Percentiles rank a stretch among this genome's conserved stretches.
These are phyloP conservation scores for Hylaeus volcanicus DNA, from an alignment of 1,140 invertebrate genomes.

Conservation along the genomic window DNA sequence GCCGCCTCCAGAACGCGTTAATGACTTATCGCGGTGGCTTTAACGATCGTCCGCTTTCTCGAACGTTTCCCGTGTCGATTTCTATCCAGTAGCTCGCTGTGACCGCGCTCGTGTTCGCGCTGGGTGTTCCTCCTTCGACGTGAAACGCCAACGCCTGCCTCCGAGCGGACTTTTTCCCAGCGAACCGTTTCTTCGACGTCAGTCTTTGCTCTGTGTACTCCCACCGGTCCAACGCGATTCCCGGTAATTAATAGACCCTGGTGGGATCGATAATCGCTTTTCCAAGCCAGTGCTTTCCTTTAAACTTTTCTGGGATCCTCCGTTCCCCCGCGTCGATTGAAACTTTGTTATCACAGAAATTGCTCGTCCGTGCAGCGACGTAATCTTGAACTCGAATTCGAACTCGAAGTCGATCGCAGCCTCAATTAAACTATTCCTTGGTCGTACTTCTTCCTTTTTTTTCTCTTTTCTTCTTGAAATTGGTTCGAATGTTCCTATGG, in stretches of 20 bases:
- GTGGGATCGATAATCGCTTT: conserved; percentile 35
- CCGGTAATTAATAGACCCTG: conserved; percentile 27
- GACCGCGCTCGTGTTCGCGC: neutral
- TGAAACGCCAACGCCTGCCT: too few relatives aligned
- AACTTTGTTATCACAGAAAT: conserved; percentile 39
- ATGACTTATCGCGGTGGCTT: neutral
- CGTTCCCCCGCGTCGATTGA: conserved; percentile 7
- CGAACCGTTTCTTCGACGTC: neutral
- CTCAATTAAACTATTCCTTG: conserved; percentile 30
- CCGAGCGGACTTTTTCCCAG: too few relatives aligned
- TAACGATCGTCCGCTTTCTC: neutral
- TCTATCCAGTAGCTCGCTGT: neutral
- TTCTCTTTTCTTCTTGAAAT: too few relatives aligned
- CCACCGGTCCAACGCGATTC: neutral
- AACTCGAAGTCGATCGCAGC: too few relatives aligned
- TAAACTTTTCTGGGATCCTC: neutral
- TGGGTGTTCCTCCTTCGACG: neutral
- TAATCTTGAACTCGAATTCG: conserved; percentile 15
- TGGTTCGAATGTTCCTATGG: too few relatives aligned
- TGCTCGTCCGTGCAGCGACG: conserved; percentile 7
- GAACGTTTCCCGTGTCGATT: neutral
- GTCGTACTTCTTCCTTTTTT: neutral
- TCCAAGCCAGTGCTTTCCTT: conserved; percentile 12
- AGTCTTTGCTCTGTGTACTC: neutral
- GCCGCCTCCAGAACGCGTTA: neutral